Evolutionary conservation across 2,888 invertebrate genomes (phyloP), one percentile per base, ranked within the genome.

Genomic region (Aspidapion aeneum): DNA sequence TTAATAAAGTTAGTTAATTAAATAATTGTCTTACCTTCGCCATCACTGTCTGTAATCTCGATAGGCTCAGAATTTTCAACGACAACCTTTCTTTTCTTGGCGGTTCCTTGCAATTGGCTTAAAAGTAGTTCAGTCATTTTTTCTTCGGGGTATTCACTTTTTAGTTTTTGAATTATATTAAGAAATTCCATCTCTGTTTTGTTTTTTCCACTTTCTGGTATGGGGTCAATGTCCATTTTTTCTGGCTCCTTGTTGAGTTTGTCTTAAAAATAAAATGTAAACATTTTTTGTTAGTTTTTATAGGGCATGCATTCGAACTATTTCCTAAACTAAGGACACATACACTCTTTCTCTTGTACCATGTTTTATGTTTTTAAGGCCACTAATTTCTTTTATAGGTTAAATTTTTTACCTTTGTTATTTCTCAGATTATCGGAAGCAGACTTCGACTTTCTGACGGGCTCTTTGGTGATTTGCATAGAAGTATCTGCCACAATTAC

Each of bases 401-500:
- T n/a, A n/a, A n/a, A n/a, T n/a, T n/a, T n/a, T n/a, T n/a, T n/a
- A n/a, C n/a, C n/a, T n/a, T n/a, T n/a, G n/a, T n/a, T n/a, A n/a
- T n/a, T n/a, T n/a, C n/a, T n/a, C n/a, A n/a, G n/a, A n/a, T n/a
- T n/a, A n/a, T n/a, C n/a, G n/a, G n/a, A n/a, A n/a, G n/a, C n/a
- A n/a, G n/a, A n/a, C n/a, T n/a, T n/a, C n/a, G n/a, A n/a, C n/a
- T n/a, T n/a, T n/a, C 16, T 18, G 2, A 21, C 55, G 1, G 60
- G 18, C 51, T 66, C 68, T 63, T 66, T 70, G 3, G 71, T 70
- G 21, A 71, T 68, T 60, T 70, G 69, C 70, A 71, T 70, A 0
- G 71, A 69, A 1, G 63, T 63, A 57, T 71, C 71, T 19, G 65
- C 66, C 5, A 71, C 68, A 49, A 71, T 71, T n/a, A 70, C 35